These are phyloP conservation scores for Eilema depressum DNA, from an alignment of 2,888 invertebrate genomes.

Conservation along the genomic window DNA sequence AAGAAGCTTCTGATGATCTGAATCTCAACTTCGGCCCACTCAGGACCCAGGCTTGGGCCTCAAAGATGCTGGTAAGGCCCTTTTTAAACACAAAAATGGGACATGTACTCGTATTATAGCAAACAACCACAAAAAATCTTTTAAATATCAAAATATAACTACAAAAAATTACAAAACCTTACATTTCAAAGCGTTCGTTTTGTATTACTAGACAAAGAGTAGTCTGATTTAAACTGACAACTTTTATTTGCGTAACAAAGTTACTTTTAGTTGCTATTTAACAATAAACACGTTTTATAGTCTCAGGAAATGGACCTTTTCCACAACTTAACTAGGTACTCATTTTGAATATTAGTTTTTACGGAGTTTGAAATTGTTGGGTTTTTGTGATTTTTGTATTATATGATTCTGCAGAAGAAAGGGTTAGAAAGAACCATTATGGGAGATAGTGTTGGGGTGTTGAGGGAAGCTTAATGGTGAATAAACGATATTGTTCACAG, in stretches of 20 bases:
- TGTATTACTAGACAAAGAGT: constrained; percentile 41
- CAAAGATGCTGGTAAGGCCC: too few relatives aligned
- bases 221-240: constrained; percentile 42
- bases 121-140: too few relatives aligned
- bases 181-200: constrained; percentile 38
- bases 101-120: too few relatives aligned
- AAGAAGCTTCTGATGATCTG: too few relatives aligned
- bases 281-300: constrained; percentile 50
- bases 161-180: constrained; percentile 21
- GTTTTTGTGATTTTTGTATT: background rate
- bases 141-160: background rate
- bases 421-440: too few relatives aligned
- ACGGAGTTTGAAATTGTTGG: constrained; percentile 21
- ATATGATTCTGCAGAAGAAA: too few relatives aligned
- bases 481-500: too few relatives aligned
- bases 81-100: too few relatives aligned
- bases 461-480: too few relatives aligned
- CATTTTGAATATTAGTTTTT: constrained; percentile 21
- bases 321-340: constrained; percentile 34
- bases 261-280: constrained; percentile 50
- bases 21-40: too few relatives aligned
- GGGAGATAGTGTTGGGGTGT: too few relatives aligned
- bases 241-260: constrained; percentile 56
- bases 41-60: too few relatives aligned
- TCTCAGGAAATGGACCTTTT: constrained; percentile 30